Evolutionary conservation across 2,888 invertebrate species (phyloP).

Genomic region (Stenodera caucasica): DNA sequence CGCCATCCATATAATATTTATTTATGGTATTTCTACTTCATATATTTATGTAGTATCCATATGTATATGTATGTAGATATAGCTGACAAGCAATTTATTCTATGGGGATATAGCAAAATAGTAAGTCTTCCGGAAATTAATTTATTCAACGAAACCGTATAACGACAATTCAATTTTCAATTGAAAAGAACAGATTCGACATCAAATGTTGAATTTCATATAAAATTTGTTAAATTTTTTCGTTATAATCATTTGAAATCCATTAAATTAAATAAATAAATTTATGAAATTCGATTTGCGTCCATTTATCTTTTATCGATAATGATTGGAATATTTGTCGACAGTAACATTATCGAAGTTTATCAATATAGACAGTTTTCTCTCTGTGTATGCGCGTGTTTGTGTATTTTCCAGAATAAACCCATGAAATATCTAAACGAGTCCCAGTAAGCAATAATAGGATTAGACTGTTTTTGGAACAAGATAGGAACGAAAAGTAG

Average conservation of each 20-base stretch:
- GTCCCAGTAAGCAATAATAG: constrained; percentile 1
- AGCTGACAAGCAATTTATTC: constrained; percentile 1
- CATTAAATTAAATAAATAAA: too few species aligned
- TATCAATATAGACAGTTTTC: background rate
- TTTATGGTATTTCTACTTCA: too few species aligned
- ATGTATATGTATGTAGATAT: background rate
- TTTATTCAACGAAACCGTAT: constrained; percentile 1
- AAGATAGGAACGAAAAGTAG: background rate
- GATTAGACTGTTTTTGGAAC: constrained; percentile 1
- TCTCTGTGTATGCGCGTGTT: background rate
- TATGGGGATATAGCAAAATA: background rate
- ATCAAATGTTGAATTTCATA: background rate
- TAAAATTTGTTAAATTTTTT: too few species aligned
- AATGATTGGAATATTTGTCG: too few species aligned
- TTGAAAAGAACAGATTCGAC: background rate
- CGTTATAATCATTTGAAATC: too few species aligned
- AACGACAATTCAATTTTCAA: constrained; percentile 7
- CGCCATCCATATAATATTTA: too few species aligned
- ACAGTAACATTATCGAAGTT: background rate
- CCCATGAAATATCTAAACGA: background rate
- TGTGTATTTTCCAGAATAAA: background rate
- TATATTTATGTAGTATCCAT: too few species aligned
- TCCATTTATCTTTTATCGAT: background rate
- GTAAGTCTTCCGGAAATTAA: constrained; percentile 7
- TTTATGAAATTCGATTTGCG: background rate